phyloP scores from a whole-genome alignment of 1,140 invertebrate genomes.

The Hermetia illucens region DNA sequence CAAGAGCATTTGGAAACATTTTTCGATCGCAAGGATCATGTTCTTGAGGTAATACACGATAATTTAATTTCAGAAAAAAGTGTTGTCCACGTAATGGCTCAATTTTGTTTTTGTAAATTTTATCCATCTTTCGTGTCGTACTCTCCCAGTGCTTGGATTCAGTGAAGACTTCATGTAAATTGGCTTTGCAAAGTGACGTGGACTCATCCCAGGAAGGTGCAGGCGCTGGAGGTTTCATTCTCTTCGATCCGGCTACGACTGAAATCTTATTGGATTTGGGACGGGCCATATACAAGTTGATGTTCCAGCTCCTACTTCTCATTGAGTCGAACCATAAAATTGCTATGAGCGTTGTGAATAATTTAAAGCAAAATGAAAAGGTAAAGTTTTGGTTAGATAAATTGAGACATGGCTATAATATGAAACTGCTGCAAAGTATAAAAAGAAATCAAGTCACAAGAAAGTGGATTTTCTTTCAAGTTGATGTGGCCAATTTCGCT shows the following conservation, averaged over 20 bases:
- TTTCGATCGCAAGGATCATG: conserved; percentile 80
- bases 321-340: conserved; percentile 89
- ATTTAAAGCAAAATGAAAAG: conserved; percentile 28
- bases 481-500: too few species aligned
- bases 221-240: conserved; percentile 22
- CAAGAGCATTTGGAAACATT: conserved; percentile 92
- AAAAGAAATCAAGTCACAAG: background rate
- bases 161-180: conserved; percentile 57
- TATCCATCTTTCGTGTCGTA: too few species aligned
- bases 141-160: conserved; percentile 50
- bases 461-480: background rate
- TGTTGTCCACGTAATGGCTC: background rate
- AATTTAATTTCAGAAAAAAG: conserved; percentile 2
- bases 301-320: conserved; percentile 82
- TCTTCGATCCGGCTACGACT: conserved; percentile 25
- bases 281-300: conserved; percentile 76
- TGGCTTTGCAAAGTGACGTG: conserved; percentile 50
- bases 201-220: conserved; percentile 40
- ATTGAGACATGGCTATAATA: background rate
- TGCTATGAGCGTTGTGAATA: conserved; percentile 40
- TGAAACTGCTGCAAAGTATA: background rate
- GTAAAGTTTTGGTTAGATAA: conserved; percentile 9
- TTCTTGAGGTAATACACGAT: conserved; percentile 54
- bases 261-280: conserved; percentile 60
- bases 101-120: conserved; percentile 4